Conservation (phyloP, 2,797 vertebrate species). For the Onychomys torridus region DNA sequence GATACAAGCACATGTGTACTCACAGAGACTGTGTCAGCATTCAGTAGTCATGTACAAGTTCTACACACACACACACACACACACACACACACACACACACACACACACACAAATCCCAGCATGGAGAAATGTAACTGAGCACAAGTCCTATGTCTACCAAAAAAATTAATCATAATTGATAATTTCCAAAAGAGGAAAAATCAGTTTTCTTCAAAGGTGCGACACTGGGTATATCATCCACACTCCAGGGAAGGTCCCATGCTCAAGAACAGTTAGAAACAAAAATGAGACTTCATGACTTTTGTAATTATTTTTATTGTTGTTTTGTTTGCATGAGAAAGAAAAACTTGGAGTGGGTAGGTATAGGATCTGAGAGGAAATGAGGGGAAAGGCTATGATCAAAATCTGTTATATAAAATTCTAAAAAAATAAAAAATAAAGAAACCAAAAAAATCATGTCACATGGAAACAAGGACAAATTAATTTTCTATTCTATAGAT, state of each 20-base stretch:
- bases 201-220: not conserved
- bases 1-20: no score
- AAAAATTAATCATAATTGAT: not conserved
- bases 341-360: not conserved
- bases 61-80: not conserved
- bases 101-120: no score
- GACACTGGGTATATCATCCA: not conserved
- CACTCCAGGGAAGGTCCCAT: fast-evolving
- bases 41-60: not conserved
- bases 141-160: not conserved
- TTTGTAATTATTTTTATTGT: not conserved
- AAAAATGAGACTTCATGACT: not conserved
- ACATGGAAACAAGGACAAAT: not conserved
- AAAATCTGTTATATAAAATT: not conserved
- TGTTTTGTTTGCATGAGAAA: not conserved
- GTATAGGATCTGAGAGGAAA: not conserved
- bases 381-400: not conserved
- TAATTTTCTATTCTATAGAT: not conserved
- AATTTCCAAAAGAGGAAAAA: not conserved
- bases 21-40: no score
- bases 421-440: not conserved
- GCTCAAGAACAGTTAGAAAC: not conserved
- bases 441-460: not conserved
- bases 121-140: no score
- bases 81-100: no score